These are phyloP conservation scores for Rousettus leschenaultii DNA, from an alignment of 2,113 vertebrate genomes.

Conservation along the genomic window DNA sequence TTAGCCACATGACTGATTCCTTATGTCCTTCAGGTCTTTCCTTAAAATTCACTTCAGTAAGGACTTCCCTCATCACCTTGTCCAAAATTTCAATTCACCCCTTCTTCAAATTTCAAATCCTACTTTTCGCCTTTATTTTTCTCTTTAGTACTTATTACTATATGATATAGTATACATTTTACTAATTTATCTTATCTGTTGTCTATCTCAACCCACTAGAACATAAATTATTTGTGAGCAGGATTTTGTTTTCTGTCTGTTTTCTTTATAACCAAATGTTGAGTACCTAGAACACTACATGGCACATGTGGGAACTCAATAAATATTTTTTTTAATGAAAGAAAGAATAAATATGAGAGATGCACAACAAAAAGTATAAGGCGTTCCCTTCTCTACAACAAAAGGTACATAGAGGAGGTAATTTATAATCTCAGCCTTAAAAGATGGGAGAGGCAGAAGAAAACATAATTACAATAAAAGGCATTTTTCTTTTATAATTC, in stretches of 20 bases:
- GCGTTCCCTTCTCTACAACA: not conserved
- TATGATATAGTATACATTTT: not conserved
- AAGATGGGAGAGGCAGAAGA: not conserved
- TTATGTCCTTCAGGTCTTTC: not conserved
- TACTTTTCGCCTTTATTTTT: not conserved
- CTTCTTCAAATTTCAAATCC: not conserved
- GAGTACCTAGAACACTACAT: not conserved
- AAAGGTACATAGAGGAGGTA: not conserved
- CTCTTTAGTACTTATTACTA: not conserved
- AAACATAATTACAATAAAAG: not conserved
- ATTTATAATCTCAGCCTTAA: not conserved
- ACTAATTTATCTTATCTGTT: not conserved
- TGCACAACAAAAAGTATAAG: not conserved
- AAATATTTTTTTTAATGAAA: not conserved
- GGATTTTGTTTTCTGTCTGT: not conserved
- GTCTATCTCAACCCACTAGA: not conserved
- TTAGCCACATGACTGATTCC: not conserved
- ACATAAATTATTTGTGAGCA: not conserved
- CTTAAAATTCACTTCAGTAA: not conserved
- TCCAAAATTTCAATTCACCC: not conserved
- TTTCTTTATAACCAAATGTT: not conserved
- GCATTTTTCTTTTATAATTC: not conserved
- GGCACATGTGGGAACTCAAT: not conserved
- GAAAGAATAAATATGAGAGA: not conserved
- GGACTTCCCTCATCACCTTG: not conserved